A percentile compares a stretch with the other conserved stretches of the same genome.
Evolutionary conservation across 2,797 vertebrate species (phyloP).

Genomic region (Hafferia zeledoni): DNA sequence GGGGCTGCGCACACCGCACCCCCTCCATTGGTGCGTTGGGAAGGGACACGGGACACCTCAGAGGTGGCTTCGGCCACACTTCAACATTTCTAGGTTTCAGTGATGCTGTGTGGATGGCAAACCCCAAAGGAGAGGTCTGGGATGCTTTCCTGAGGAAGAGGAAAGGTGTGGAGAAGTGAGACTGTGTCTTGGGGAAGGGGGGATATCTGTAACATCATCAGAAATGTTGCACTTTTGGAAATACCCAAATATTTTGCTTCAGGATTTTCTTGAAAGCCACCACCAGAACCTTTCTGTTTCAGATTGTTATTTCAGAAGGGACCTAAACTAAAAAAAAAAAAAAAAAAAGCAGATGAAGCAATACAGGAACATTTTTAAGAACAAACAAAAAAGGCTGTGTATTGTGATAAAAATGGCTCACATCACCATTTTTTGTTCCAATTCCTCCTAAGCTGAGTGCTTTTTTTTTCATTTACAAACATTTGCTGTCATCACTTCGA

Average conservation of each 20-base stretch:
- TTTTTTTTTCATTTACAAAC: background rate
- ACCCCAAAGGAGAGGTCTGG: background rate
- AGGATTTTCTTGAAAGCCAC: background rate
- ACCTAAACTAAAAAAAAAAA: background rate
- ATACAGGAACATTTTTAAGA: background rate
- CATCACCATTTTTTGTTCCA: background rate
- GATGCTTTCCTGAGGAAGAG: background rate
- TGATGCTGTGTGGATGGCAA: fast-evolving
- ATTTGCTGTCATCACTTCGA: fast-evolving
- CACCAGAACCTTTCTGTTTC: background rate
- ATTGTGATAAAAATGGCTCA: background rate
- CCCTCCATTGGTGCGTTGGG: fast-evolving
- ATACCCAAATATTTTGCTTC: background rate
- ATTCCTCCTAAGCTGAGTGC: fast-evolving
- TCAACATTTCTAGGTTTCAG: fast-evolving
- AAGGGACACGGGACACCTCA: fast-evolving
- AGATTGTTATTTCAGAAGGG: background rate
- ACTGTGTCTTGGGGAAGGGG: background rate
- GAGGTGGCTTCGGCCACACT: background rate
- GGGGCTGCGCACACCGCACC: fast-evolving
- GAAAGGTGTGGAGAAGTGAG: background rate
- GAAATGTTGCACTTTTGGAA: background rate
- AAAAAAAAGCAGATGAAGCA: background rate
- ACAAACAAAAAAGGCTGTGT: background rate
- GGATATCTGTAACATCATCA: fast-evolving